Percentiles rank a stretch among this genome's conserved stretches.
These are phyloP conservation scores for Sacculina carcini DNA, from an alignment of 2,888 invertebrate genomes.

Conservation along the genomic window DNA sequence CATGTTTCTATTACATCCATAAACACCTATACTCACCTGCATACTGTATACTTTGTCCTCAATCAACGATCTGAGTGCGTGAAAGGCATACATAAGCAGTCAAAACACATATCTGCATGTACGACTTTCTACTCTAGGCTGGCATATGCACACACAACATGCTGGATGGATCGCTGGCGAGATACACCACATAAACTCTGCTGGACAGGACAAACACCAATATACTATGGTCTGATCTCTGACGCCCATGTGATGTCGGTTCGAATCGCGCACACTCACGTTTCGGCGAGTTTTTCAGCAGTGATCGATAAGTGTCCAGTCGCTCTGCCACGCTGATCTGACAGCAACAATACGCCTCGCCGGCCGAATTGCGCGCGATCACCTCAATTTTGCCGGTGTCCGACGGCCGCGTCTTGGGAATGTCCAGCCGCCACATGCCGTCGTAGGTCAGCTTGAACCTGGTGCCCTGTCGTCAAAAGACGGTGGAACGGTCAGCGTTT, in stretches of 20 bases:
- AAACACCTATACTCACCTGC: no score
- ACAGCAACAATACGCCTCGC: conserved; percentile 71
- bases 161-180: background rate
- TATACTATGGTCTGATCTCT: background rate
- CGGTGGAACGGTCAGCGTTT: background rate
- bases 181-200: background rate
- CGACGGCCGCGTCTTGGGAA: conserved; percentile 86
- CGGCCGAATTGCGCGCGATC: conserved; percentile 76
- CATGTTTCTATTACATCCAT: no score
- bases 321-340: conserved; percentile 60
- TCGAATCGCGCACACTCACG: conserved; percentile 57
- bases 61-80: no score
- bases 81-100: no score
- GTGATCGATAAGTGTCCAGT: conserved; percentile 69
- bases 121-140: no score
- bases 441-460: conserved; percentile 90
- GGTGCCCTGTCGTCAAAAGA: conserved; percentile 36
- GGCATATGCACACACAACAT: no score
- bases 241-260: background rate
- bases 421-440: conserved; percentile 95
- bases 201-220: background rate
- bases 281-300: conserved; percentile 77
- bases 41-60: no score
- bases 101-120: no score
- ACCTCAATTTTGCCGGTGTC: conserved; percentile 90